Evolutionary conservation across 2,888 invertebrate genomes (phyloP).

Genomic region (Dasysyrphus albostriatus): DNA sequence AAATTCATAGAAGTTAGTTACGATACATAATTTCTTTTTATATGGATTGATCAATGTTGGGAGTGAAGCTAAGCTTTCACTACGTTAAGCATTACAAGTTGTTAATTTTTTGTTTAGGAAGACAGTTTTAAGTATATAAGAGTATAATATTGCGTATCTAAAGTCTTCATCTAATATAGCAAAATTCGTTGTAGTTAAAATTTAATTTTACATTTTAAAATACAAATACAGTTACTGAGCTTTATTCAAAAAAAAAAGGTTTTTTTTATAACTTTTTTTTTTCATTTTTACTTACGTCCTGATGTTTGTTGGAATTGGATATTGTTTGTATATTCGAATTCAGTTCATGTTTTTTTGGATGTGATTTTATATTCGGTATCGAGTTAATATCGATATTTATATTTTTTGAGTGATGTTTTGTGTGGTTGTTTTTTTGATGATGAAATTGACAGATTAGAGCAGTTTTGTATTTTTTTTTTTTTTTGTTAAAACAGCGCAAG

Average conservation of each 20-base stretch:
- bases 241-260: conserved; percentile 36
- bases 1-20: conserved; percentile 49
- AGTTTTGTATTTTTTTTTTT: conserved; percentile 42
- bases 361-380: conserved; percentile 66
- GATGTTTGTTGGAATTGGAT: conserved; percentile 68
- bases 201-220: conserved; percentile 62
- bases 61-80: conserved; percentile 63
- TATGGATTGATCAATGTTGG: conserved; percentile 50
- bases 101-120: conserved; percentile 26
- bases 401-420: conserved; percentile 67
- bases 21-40: conserved; percentile 25
- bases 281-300: conserved; percentile 78
- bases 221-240: conserved; percentile 68
- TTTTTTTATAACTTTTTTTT: conserved; percentile 41
- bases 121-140: conserved; percentile 53
- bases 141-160: conserved; percentile 61
- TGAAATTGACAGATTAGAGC: conserved; percentile 69
- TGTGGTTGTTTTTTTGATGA: conserved; percentile 66
- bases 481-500: conserved; percentile 58
- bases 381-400: conserved; percentile 62
- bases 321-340: conserved; percentile 68
- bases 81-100: conserved; percentile 56
- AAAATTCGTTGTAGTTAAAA: conserved; percentile 51
- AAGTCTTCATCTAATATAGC: conserved; percentile 69
- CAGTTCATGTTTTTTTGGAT: conserved; percentile 69